Conservation (phyloP, 2,113 vertebrate genomes). For the Hoplias malabaricus region DNA sequence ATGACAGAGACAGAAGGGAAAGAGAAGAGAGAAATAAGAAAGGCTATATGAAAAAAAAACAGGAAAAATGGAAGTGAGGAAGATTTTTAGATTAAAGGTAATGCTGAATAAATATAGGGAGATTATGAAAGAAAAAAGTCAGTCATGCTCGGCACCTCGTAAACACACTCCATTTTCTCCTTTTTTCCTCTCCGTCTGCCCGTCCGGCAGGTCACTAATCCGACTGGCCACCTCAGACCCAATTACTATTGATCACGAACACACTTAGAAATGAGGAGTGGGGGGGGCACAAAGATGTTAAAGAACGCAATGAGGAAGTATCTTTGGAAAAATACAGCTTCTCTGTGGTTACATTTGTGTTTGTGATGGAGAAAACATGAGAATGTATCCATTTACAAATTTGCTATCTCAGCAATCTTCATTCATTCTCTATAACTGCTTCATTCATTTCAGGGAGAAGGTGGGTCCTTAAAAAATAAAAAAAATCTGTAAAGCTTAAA, state of each 20-base stretch:
- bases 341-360: no score
- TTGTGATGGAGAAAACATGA: no score
- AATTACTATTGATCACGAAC: constrained; percentile 75
- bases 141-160: constrained; percentile 72
- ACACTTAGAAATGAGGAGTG: constrained; percentile 45
- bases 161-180: constrained; percentile 72
- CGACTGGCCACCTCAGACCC: constrained; percentile 66
- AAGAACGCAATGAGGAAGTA: no score
- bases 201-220: constrained; percentile 62
- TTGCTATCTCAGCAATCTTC: no score
- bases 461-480: no score
- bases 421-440: no score
- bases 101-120: constrained; percentile 75
- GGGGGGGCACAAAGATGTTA: constrained; percentile 28
- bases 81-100: constrained; percentile 69
- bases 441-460: no score
- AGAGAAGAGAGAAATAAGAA: background rate
- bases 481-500: no score
- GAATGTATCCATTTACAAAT: no score
- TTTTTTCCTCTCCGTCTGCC: no score
- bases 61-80: constrained; percentile 36
- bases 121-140: constrained; percentile 65
- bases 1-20: constrained; percentile 50
- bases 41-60: background rate
- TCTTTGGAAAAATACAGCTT: no score